These are phyloP conservation scores for Dasypus novemcinctus DNA, from an alignment of 2,113 vertebrate genomes.

Conservation along the genomic window DNA sequence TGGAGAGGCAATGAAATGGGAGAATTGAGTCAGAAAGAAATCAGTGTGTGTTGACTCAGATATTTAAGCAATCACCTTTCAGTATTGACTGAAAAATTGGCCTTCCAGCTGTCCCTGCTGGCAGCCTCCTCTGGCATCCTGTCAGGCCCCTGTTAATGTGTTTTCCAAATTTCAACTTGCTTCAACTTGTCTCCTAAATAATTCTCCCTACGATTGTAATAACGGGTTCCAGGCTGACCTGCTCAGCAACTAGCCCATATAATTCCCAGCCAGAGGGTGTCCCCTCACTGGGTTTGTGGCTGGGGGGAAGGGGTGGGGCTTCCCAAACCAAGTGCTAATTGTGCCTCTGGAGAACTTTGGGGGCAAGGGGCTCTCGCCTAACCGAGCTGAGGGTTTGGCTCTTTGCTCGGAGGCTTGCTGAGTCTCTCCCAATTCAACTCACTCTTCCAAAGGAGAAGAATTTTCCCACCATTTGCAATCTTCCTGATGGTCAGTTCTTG, in stretches of 20 bases:
- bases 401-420: neutral
- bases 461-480: neutral
- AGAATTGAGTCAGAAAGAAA: slow-evolving; percentile 46
- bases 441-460: neutral
- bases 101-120: slow-evolving; percentile 60
- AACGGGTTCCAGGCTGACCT: slow-evolving; percentile 57
- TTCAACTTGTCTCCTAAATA: slow-evolving; percentile 45
- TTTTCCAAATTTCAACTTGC: slow-evolving; percentile 58
- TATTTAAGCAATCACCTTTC: slow-evolving; percentile 61
- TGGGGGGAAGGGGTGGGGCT: neutral
- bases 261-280: neutral
- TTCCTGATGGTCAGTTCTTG: neutral
- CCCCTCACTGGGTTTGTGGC: neutral
- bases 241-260: neutral
- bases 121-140: slow-evolving; percentile 56
- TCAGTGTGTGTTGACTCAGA: slow-evolving; percentile 44
- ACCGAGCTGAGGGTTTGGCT: neutral
- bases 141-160: slow-evolving; percentile 34
- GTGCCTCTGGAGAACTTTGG: neutral
- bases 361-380: neutral
- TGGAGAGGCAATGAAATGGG: slow-evolving; percentile 44
- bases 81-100: slow-evolving; percentile 55
- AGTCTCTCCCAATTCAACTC: neutral
- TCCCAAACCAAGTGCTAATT: neutral
- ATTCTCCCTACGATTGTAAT: neutral